phyloP scores from a whole-genome alignment of 2,113 vertebrate species.

The Microtus richardsoni region DNA sequence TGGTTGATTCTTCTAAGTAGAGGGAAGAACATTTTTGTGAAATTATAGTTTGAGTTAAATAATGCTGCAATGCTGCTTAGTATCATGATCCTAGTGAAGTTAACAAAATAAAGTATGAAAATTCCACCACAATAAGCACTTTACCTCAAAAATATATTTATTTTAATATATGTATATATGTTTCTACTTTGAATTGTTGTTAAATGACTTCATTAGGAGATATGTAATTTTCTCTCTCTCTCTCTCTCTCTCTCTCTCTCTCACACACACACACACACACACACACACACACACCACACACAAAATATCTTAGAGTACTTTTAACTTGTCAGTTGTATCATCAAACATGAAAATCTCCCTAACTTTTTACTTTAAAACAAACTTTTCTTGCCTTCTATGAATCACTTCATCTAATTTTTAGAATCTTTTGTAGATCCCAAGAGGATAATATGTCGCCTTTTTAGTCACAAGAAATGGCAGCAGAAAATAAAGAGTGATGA shows the following conservation, averaged over 20 bases:
- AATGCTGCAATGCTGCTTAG: background rate
- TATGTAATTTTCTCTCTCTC: too few relatives aligned
- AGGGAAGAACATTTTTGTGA: background rate
- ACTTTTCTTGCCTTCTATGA: constrained; percentile 26
- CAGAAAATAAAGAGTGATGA: constrained; percentile 65
- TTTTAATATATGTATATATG: background rate
- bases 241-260: too few relatives aligned
- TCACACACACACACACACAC: background rate
- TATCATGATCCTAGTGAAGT: background rate
- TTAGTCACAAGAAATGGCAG: constrained; percentile 54
- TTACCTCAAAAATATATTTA: background rate
- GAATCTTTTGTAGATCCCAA: background rate
- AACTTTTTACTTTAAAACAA: background rate
- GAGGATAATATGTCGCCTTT: constrained; percentile 27
- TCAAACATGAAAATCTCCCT: constrained; percentile 25
- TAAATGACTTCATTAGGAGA: background rate
- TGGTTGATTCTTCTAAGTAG: background rate
- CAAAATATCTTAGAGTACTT: background rate
- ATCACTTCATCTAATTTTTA: constrained; percentile 47
- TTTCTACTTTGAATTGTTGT: background rate
- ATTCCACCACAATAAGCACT: background rate
- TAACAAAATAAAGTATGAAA: background rate
- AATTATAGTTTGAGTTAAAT: background rate
- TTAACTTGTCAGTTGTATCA: background rate
- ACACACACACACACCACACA: background rate